Evolutionary conservation across 2,113 vertebrate species (phyloP).

Genomic region (Brachirus orientalis): DNA sequence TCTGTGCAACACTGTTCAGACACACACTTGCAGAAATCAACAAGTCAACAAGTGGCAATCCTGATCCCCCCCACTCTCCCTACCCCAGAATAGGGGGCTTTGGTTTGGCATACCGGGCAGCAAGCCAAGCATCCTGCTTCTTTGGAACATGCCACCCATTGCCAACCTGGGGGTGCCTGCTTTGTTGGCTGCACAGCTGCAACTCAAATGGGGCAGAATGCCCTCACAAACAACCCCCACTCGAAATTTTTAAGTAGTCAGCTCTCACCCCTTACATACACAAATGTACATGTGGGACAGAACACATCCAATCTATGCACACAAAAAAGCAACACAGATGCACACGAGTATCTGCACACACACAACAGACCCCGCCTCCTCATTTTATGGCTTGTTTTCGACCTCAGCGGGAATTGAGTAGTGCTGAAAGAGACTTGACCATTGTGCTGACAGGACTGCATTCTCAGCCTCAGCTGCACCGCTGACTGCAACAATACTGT

Average conservation of each 20-base stretch:
- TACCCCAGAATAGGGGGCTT: slow-evolving; percentile 28
- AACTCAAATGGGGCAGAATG: slow-evolving; percentile 44
- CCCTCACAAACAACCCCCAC: slow-evolving; percentile 57
- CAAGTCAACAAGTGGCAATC: slow-evolving; percentile 82
- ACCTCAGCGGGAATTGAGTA: slow-evolving; percentile 54
- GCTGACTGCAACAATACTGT: slow-evolving; percentile 34
- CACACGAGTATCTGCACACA: slow-evolving; percentile 22
- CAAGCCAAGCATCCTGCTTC: slow-evolving; percentile 73
- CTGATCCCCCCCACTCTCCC: not conserved
- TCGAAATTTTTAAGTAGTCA: slow-evolving; percentile 50
- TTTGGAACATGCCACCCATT: slow-evolving; percentile 65
- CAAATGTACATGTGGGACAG: slow-evolving; percentile 29
- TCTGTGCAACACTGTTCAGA: slow-evolving; percentile 10
- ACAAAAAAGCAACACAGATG: slow-evolving; percentile 21
- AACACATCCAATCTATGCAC: slow-evolving; percentile 12
- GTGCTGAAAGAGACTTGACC: slow-evolving; percentile 70
- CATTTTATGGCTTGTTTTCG: slow-evolving; percentile 73
- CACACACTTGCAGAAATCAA: slow-evolving; percentile 47
- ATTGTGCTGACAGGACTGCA: slow-evolving; percentile 62
- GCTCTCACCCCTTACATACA: slow-evolving; percentile 37
- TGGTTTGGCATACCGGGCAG: slow-evolving; percentile 66
- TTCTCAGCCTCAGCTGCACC: slow-evolving; percentile 52
- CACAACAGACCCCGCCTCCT: slow-evolving; percentile 49
- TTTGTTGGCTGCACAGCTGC: slow-evolving; percentile 68
- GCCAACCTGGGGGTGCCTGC: slow-evolving; percentile 62